Evolutionary conservation across 1,140 invertebrate species (phyloP).

Genomic region (Trichonephila clavipes): DNA sequence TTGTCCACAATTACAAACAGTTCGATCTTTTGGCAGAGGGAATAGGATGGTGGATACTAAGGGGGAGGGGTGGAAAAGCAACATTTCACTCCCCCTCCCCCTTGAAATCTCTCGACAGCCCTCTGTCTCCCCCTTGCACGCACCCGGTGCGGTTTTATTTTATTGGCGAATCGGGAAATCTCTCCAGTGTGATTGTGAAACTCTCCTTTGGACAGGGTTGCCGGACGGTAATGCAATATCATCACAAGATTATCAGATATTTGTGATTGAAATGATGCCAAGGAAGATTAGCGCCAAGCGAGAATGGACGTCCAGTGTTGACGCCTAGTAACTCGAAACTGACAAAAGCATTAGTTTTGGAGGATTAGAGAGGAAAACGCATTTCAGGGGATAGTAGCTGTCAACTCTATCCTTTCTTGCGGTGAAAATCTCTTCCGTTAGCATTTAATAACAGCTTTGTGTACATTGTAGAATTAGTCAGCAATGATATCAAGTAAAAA

Average conservation of each 20-base stretch:
- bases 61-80: conserved; percentile 11
- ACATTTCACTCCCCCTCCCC: conserved; percentile 37
- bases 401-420: not conserved
- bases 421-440: not conserved
- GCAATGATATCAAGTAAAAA: too few relatives aligned
- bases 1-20: conserved; percentile 75
- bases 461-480: too few relatives aligned
- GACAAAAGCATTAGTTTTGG: not conserved
- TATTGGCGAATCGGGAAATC: conserved; percentile 67
- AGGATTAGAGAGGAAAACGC: conserved; percentile 15
- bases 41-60: conserved; percentile 31
- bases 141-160: conserved; percentile 72
- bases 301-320: not conserved
- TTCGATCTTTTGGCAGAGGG: conserved; percentile 66
- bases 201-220: conserved; percentile 62
- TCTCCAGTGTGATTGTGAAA: conserved; percentile 70
- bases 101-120: conserved; percentile 8
- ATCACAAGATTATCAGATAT: conserved; percentile 71
- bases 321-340: too few relatives aligned
- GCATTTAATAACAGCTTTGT: not conserved
- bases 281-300: conserved; percentile 53
- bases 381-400: too few relatives aligned
- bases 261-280: conserved; percentile 74
- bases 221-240: conserved; percentile 73
- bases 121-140: conserved; percentile 8